Evolutionary conservation across 2,113 vertebrate species (phyloP).

Genomic region (Lagenorhynchus albirostris): DNA sequence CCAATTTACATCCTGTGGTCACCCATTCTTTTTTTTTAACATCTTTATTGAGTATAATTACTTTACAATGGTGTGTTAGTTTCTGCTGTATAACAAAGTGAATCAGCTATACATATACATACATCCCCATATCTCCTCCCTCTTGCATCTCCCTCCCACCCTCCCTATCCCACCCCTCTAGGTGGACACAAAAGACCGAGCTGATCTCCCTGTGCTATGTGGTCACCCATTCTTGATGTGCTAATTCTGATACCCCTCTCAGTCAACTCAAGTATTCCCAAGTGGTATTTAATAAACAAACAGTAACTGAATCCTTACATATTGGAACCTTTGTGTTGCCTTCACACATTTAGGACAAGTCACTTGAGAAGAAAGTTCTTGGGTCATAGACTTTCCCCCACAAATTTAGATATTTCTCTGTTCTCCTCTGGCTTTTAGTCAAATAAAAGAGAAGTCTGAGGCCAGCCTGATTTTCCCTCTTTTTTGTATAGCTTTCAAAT

Average conservation of each 20-base stretch:
- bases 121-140: too few relatives aligned
- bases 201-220: too few relatives aligned
- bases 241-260: not conserved
- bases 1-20: too few relatives aligned
- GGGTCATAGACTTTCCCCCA: not conserved
- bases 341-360: not conserved
- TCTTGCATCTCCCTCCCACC: too few relatives aligned
- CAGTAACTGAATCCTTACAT: not conserved
- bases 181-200: too few relatives aligned
- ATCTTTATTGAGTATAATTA: too few relatives aligned
- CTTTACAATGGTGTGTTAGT: too few relatives aligned
- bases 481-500: not conserved
- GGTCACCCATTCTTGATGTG: not conserved
- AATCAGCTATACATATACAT: too few relatives aligned
- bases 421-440: not conserved
- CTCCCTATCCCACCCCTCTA: too few relatives aligned
- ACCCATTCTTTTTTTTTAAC: not conserved
- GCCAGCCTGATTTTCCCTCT: not conserved
- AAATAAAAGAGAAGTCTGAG: slow-evolving; percentile 10
- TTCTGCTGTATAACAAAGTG: too few relatives aligned
- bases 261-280: not conserved
- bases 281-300: not conserved
- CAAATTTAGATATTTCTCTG: not conserved
- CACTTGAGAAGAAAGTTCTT: not conserved
- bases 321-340: not conserved